phyloP scores from a whole-genome alignment of 1,140 invertebrate species.

The Acromyrmex echinatior region DNA sequence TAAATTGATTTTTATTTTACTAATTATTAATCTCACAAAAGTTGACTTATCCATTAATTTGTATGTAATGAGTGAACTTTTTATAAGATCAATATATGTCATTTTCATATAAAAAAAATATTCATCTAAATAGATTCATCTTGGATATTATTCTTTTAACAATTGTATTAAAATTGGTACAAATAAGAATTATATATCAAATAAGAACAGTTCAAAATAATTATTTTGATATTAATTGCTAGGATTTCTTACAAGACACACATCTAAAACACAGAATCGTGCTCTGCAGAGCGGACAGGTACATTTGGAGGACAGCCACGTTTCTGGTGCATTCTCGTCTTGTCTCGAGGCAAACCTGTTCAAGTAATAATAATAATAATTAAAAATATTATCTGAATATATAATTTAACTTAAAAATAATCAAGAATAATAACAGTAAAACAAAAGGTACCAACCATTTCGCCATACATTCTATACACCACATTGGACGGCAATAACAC shows the following conservation, averaged over 20 bases:
- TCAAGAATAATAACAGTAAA: constrained; percentile 44
- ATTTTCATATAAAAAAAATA: background rate
- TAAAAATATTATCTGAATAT: background rate
- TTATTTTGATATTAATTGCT: constrained; percentile 15
- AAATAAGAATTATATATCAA: background rate
- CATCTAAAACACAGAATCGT: constrained; percentile 95
- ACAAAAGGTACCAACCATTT: constrained; percentile 89
- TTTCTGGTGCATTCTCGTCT: constrained; percentile 90
- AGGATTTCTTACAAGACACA: constrained; percentile 82
- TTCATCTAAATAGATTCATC: background rate
- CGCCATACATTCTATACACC: constrained; percentile 95
- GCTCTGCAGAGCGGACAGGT: constrained; percentile 96
- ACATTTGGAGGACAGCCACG: constrained; percentile 94
- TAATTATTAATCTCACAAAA: background rate
- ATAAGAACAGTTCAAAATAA: constrained; percentile 7
- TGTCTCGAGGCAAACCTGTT: constrained; percentile 93
- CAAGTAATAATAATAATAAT: constrained; percentile 30
- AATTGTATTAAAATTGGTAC: background rate
- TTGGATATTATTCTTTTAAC: background rate
- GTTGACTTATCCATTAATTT: background rate
- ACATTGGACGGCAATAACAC: constrained; percentile 94
- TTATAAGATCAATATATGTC: background rate
- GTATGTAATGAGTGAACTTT: background rate
- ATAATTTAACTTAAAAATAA: background rate
- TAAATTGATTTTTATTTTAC: background rate